A percentile compares a stretch with the other conserved stretches of the same genome.
Conservation (phyloP, 1,140 invertebrate species). For the Semibalanus balanoides region DNA sequence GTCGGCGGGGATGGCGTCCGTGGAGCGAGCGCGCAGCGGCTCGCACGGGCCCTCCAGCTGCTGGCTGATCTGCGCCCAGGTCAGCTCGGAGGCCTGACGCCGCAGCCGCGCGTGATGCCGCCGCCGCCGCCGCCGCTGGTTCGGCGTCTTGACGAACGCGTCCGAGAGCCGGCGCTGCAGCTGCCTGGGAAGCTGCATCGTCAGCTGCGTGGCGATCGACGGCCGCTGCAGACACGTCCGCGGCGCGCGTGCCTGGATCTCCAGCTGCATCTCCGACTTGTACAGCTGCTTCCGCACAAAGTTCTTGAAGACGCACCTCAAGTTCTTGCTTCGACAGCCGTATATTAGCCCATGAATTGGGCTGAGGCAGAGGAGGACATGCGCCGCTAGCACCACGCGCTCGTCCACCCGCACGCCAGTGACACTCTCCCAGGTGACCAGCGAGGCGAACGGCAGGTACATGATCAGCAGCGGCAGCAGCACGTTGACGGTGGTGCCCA, state of each 20-base stretch:
- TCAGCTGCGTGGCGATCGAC: conserved; percentile 41
- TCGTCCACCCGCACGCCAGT: conserved; percentile 25
- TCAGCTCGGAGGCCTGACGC: conserved; percentile 15
- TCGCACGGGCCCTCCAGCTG: not conserved
- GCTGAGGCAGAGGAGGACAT: conserved; percentile 44
- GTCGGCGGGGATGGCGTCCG: not conserved
- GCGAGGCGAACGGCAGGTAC: conserved; percentile 54
- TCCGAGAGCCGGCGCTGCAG: conserved; percentile 20
- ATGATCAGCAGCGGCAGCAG: conserved; percentile 52
- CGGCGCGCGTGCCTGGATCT: conserved; percentile 46
- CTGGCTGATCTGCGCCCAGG: not conserved
- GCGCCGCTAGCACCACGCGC: conserved; percentile 42
- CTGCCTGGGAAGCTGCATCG: conserved; percentile 15
- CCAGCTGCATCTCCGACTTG: conserved; percentile 57
- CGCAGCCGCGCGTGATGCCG: conserved; percentile 8
- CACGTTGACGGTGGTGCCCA: conserved; percentile 52
- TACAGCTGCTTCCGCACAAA: conserved; percentile 65
- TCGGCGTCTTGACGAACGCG: conserved; percentile 14
- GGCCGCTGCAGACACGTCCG: conserved; percentile 30
- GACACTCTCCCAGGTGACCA: conserved; percentile 48
- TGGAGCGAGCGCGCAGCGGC: not conserved
- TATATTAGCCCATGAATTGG: conserved; percentile 61
- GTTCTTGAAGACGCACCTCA: conserved; percentile 52
- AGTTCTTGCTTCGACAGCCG: conserved; percentile 51
- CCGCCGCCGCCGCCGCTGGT: conserved; percentile 9